Evolutionary conservation across 2,797 vertebrate genomes (phyloP), one percentile per base, ranked within the genome.

Genomic region (Melanotaenia trifasciata): DNA sequence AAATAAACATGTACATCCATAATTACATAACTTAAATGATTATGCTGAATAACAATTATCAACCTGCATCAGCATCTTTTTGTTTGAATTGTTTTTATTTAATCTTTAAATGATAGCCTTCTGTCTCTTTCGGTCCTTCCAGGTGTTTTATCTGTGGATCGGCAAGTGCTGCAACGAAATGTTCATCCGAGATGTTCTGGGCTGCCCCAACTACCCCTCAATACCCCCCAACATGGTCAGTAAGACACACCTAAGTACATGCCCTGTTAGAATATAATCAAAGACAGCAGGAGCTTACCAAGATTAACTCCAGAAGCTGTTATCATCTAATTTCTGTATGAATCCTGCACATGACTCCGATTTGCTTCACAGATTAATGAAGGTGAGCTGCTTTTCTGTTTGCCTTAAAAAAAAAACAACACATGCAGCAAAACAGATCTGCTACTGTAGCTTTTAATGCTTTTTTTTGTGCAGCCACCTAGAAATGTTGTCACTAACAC

Each of bases 61-160:
- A 36, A 36, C 1, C 35, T 11, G 10, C 8, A 36, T 36, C 35
- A 9, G 9, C 9, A 9, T 12, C 11, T 38, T 38, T 38, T 14
- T 14, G 3, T 40, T 13, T 11, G 7, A 33, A 6, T 33, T 33
- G 11, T 13, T 36, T 12, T 36, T 9, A 3, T 22, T 14, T 22
- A 10, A 0, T 7, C 8, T 43, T 10, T 2, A 13, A 11, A 32
- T 57, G 3, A 11, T 18, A 6, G 28, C 4, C 14, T 20, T 22
- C 1, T 28, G 14, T 43, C 33, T n/a, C 5, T 45, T 0, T 13
- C 8, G 64, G 1, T 65, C n/a, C n/a, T 28, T 69, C 1, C 89
- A 99, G 98, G 86, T 94, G 68, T 95, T 99, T 84, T 99, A 97
- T 78, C 88, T 99, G 84, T 99, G 97, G 97, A 90, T 99, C 81